These are phyloP conservation scores for Melanchra persicariae DNA, from an alignment of 2,888 invertebrate species.

Conservation along the genomic window DNA sequence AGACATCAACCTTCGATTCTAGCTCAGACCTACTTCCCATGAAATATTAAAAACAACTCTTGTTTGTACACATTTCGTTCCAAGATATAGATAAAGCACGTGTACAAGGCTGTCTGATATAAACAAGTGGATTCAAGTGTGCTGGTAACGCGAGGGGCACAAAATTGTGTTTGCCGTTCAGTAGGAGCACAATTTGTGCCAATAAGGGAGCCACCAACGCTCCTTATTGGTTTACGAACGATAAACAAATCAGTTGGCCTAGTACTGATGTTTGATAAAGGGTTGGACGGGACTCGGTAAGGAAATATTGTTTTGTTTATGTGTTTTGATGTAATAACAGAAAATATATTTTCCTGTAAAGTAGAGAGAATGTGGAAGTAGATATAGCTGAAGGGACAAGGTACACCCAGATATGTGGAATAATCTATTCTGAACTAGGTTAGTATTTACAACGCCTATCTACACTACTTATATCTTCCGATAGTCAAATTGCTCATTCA, in stretches of 20 bases:
- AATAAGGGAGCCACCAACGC: constrained; percentile 52
- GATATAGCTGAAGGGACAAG: not conserved
- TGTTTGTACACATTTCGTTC: constrained; percentile 38
- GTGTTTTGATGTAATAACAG: not conserved
- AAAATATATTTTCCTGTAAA: not conserved
- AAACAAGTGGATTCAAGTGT: constrained; percentile 51
- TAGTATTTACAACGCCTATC: constrained; percentile 5
- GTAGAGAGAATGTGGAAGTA: not conserved
- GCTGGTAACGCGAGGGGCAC: constrained; percentile 48
- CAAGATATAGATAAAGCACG: constrained; percentile 62
- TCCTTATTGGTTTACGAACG: constrained; percentile 58
- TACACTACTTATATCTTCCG: constrained; percentile 16
- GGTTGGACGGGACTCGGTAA: constrained; percentile 20
- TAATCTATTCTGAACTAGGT: not conserved
- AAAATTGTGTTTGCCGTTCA: constrained; percentile 62
- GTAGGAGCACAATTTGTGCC: constrained; percentile 59
- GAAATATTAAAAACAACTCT: constrained; percentile 36
- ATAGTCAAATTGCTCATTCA: constrained; percentile 33
- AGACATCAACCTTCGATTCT: constrained; percentile 27
- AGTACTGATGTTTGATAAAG: constrained; percentile 47
- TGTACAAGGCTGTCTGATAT: constrained; percentile 54
- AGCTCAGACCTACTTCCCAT: constrained; percentile 40
- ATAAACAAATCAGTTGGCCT: constrained; percentile 62
- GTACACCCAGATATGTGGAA: not conserved
- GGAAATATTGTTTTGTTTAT: constrained; percentile 35